Evolutionary conservation across 2,113 vertebrate species (phyloP), one percentile per base, ranked within the genome.

Genomic region (Anarhynchus alexandrinus): DNA sequence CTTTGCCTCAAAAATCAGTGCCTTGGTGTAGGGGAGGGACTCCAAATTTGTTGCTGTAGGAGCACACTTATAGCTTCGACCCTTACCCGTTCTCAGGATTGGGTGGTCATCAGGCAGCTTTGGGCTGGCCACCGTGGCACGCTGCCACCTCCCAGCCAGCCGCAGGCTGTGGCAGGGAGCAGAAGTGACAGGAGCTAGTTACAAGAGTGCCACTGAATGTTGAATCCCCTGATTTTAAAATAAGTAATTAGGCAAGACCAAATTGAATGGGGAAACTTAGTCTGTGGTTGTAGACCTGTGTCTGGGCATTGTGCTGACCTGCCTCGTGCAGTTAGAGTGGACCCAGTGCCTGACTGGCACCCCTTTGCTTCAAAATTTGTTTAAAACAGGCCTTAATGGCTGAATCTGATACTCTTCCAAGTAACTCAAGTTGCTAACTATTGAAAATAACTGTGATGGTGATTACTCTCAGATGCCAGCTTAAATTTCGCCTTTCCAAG

Each of bases 41-140:
- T 92, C 30, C 27, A 49, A 0, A 17, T 73, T 49, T 83, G 26
- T 73, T 81, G 58, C 91, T 62, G 19, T 27, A 54, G 64, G 8
- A 83, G 49, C 27, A 36, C 34, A 14, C 13, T 52, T 85, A 34
- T 0, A 52, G 58, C 30, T 66, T 79, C 1, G 4, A 27, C 52
- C 25, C 29, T n/a, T 36, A 38, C 12, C 15, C 0, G 0, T 71
- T 84, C 40, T 82, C 19, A 29, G 65, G 21, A 5, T 1, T 1
- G 2, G 6, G 3, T 57, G 58, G n/a, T 57, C 52, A 26, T 69
- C 30, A 15, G 0, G 0, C 5, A 5, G 59, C 42, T 84, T 83
- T 86, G 82, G 59, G 29, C 34, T 89, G n/a, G 30, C 57, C 42
- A 23, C 23, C 0, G 0, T 0, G 1, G 40, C 10, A 1, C 0